Evolutionary conservation across 2,113 vertebrate genomes (phyloP), one percentile per base, ranked within the genome.

Genomic region (Gobio gobio): DNA sequence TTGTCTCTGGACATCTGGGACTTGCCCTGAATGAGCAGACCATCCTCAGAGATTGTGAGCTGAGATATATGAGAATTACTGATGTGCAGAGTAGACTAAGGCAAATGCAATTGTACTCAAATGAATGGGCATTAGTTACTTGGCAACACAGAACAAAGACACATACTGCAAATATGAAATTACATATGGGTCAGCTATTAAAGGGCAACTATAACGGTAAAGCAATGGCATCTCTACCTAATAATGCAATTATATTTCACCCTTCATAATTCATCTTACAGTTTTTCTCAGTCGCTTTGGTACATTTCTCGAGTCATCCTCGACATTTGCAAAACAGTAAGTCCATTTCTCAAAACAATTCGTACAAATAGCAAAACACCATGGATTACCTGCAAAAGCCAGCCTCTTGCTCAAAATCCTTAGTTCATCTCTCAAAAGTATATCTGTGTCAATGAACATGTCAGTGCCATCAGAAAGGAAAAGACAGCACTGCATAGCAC

Each of bases 111-210:
- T 40, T 54, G 16, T 26, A 54, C 74, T 20, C 26, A 20, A 54
- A 29, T 76, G 26, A 76, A 29, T 33, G 24, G 47, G 12, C 47
- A 76, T 76, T 54, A 29, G 74, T 76, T 20, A 76, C 74, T 33
- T 76, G 16, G 74, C 74, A 76, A 76, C 47, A 76, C 49, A 20
- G 26, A 16, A 54, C 74, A 54, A 76, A 76, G 47, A 76, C 26
- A 76, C 74, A 5, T 7, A 45, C 12, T 26, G 70, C 12, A 74
- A 74, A 74, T 74, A 74, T 47, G 43, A 74, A 74, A 33, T 49
- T 54, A 20, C 24, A 76, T 33, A 76, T 9, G 14, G 29, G 26
- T 18, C 49, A 20, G 49, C 49, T 76, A 76, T 76, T 76, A 76
- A 76, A 33, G 74, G 74, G 49, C 47, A 76, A 18, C 7, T 54